These are phyloP conservation scores for Schizopygopsis pylzovi DNA, from an alignment of 2,797 vertebrate genomes.

Conservation along the genomic window DNA sequence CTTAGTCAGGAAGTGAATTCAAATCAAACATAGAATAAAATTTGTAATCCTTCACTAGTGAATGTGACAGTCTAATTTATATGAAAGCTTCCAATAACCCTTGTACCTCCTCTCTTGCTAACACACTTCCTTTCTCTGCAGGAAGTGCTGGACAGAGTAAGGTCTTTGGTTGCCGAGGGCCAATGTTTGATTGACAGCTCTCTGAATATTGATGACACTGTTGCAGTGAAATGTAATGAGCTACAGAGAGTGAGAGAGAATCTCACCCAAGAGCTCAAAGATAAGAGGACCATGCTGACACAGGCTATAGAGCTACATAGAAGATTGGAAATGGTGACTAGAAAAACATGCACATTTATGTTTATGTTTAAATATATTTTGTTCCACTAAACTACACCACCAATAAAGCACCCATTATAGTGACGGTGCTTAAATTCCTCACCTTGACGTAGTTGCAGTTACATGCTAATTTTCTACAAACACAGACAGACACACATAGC, in stretches of 20 bases:
- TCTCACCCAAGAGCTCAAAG: slow-evolving; percentile 70
- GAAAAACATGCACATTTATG: neutral
- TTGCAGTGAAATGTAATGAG: slow-evolving; percentile 90
- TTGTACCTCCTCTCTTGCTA: neutral
- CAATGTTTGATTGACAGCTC: slow-evolving; percentile 84
- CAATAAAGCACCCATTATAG: neutral
- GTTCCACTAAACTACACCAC: neutral
- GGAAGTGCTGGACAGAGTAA: slow-evolving; percentile 82
- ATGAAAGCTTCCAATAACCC: neutral
- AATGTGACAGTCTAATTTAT: neutral
- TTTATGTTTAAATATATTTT: neutral
- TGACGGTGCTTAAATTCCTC: neutral
- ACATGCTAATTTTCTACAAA: slow-evolving; percentile 7
- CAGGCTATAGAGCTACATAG: slow-evolving; percentile 88
- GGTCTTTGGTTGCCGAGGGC: slow-evolving; percentile 80
- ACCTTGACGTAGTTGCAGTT: neutral
- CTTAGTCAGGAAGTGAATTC: too few relatives aligned
- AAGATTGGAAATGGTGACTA: slow-evolving; percentile 85
- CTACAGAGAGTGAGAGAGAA: slow-evolving; percentile 79
- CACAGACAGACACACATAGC: neutral
- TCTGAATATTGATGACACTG: slow-evolving; percentile 91
- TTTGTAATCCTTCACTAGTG: too few relatives aligned
- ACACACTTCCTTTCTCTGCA: slow-evolving; percentile 63
- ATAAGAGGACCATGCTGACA: slow-evolving; percentile 79
- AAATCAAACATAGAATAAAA: too few relatives aligned